A percentile compares a stretch with the other conserved stretches of the same genome.
These are phyloP conservation scores for Gorsachius goisagi DNA, from an alignment of 2,113 vertebrate genomes.

Conservation along the genomic window DNA sequence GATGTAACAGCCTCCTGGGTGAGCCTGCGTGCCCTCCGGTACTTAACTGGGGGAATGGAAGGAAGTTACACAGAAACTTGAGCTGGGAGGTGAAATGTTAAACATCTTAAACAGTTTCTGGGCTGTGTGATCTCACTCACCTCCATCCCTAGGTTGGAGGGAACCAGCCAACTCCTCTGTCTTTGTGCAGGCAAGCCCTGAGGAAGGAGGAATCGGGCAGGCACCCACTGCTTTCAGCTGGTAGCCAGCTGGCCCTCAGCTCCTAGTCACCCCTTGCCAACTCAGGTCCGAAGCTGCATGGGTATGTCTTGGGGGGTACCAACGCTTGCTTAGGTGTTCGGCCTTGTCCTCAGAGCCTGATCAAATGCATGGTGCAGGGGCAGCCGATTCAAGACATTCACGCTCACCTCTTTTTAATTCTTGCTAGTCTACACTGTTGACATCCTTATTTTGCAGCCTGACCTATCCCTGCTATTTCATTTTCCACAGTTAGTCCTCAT, in stretches of 20 bases:
- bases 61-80: background rate
- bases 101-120: background rate
- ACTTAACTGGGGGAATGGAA: background rate
- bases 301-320: rapidly evolving
- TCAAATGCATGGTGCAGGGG: rapidly evolving
- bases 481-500: background rate
- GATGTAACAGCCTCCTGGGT: background rate
- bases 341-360: too few species aligned
- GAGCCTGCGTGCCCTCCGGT: background rate
- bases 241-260: background rate
- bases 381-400: background rate
- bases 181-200: background rate
- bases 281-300: rapidly evolving
- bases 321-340: background rate
- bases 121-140: background rate
- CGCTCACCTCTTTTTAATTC: background rate
- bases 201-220: background rate
- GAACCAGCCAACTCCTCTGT: background rate
- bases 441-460: background rate
- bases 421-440: background rate
- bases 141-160: background rate
- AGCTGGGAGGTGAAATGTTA: background rate
- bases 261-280: background rate
- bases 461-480: background rate
- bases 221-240: background rate